Base-by-base conservation (phyloP, 2,888 invertebrate genomes). In the Esperia sulphurella region DNA sequence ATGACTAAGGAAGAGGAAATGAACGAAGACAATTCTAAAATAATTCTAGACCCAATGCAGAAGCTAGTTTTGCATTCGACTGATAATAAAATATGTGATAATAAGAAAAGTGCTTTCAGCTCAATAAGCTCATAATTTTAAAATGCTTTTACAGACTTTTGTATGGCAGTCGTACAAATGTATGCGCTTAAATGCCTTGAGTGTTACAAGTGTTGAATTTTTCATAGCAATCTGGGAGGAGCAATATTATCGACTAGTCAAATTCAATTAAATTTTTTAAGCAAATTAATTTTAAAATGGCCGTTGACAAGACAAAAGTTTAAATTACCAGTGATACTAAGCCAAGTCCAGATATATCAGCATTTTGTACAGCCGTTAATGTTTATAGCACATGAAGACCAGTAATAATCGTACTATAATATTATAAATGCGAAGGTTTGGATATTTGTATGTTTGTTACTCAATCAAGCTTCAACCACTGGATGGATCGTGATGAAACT, bases 61-160 rank as follows among this genome's bases (percentile, higher is more conserved):
- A 87, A 89, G 61, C 49, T 89, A 83, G 83, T 81, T 77, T 76
- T 89, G 85, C 86, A 81, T 76, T 75, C 88, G 89, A 89, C 89
- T 88, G 89, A 89, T 83, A 89, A 83, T 71, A 83, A 84, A 75
- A 75, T 85, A 81, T 89, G 89, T 89, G 89, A 89, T 89, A 89
- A 79, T 83, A 86, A 84, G 57, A 70, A 80, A 73, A 87, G 83
- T 80, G 82, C 84, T 75, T 80, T 88, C 80, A 84, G 83, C 82
- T 84, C 88, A 71, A 74, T 85, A 81, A 83, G 82, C 72, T 80
- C 83, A 64, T 85, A 85, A 80, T 76, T 72, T 54, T 70, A 75
- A 74, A 41, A 71, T 6, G 79, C 81, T 80, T 80, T 75, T 82
- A 78, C 67, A 71, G 71, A 69, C 67, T 74, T 76, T 84, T 83